Conservation (phyloP, 2,797 vertebrate genomes). For the Sebastolobus altivelis region DNA sequence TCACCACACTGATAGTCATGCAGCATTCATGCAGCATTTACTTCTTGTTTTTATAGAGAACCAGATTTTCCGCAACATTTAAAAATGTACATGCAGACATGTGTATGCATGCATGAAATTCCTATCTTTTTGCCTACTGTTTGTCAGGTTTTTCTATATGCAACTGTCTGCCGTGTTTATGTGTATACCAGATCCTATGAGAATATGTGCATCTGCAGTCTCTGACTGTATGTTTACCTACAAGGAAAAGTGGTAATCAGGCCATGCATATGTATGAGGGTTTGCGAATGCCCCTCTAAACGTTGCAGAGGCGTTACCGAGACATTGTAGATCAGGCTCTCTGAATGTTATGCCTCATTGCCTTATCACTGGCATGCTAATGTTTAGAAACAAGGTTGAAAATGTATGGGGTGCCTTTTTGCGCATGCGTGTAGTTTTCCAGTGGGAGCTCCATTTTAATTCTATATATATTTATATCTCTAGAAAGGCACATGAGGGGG, state of each 20-base stretch:
- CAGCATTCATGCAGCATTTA: slow-evolving; percentile 3
- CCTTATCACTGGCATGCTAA: slow-evolving; percentile 30
- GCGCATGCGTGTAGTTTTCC: not conserved
- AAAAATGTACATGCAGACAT: not conserved
- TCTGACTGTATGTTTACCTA: slow-evolving; percentile 54
- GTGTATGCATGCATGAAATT: not conserved
- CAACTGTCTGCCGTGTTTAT: not conserved
- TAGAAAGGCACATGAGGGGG: slow-evolving; percentile 29
- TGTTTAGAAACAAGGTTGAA: slow-evolving; percentile 13
- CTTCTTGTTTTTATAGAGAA: not conserved
- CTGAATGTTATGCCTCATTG: slow-evolving; percentile 19
- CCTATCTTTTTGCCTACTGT: not conserved
- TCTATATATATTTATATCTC: slow-evolving; percentile 7
- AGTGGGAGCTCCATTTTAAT: slow-evolving; percentile 29
- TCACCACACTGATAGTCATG: not conserved
- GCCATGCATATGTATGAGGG: slow-evolving; percentile 62
- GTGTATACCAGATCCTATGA: not conserved
- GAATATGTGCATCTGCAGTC: slow-evolving; percentile 17
- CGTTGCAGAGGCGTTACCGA: slow-evolving; percentile 53
- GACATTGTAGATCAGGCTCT: slow-evolving; percentile 36
- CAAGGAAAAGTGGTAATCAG: slow-evolving; percentile 51
- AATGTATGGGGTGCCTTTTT: slow-evolving; percentile 20
- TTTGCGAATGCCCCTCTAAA: slow-evolving; percentile 46
- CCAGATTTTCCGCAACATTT: not conserved
- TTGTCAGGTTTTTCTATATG: not conserved